Conservation (phyloP, 2,113 vertebrate genomes). For the Grammomys surdaster region DNA sequence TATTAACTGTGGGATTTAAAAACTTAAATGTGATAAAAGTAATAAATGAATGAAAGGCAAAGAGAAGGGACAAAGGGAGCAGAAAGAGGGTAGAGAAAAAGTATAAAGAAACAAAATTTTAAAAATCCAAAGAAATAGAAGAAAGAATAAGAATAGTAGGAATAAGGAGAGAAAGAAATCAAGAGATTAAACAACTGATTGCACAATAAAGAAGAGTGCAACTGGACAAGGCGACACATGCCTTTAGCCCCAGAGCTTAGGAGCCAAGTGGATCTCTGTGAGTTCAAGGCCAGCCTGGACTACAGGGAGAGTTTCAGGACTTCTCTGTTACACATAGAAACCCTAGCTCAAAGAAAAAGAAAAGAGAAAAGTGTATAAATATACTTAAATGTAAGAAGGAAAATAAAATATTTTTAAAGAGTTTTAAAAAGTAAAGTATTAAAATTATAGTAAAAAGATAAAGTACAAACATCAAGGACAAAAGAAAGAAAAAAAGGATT, state of each 20-base stretch:
- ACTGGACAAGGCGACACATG: too few relatives aligned
- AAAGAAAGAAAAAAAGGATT: neutral
- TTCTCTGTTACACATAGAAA: too few relatives aligned
- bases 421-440: neutral
- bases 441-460: neutral
- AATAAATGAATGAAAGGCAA: neutral
- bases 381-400: neutral
- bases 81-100: too few relatives aligned
- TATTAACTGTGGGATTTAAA: neutral
- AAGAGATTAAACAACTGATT: neutral
- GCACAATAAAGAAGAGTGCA: neutral
- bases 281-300: too few relatives aligned
- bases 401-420: neutral
- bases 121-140: neutral
- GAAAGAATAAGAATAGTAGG: neutral
- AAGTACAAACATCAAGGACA: neutral
- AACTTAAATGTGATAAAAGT: neutral
- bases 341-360: neutral
- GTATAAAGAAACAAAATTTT: neutral
- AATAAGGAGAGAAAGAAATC: neutral
- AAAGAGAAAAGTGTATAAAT: neutral
- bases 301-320: too few relatives aligned
- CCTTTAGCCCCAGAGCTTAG: neutral
- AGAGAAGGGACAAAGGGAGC: neutral
- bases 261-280: neutral